phyloP scores from a whole-genome alignment of 2,113 vertebrate species.

The Nibea albiflora region DNA sequence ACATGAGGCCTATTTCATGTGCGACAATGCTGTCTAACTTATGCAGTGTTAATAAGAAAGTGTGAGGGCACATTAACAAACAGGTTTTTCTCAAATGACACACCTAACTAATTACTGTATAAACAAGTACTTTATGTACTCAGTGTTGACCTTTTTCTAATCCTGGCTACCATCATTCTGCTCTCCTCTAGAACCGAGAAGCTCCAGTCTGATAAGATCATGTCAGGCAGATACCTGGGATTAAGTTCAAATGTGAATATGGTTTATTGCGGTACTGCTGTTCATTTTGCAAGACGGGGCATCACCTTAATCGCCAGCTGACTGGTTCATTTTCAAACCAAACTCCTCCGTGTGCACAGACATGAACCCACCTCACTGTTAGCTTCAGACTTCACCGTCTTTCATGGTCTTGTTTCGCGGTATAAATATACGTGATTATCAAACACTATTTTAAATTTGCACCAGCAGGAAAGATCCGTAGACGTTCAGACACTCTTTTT shows the following conservation, averaged over 20 bases:
- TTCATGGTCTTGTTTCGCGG: no score
- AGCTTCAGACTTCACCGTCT: no score
- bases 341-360: neutral
- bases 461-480: neutral
- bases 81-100: neutral
- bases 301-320: no score
- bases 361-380: no score
- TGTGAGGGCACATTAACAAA: neutral
- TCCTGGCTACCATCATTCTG: neutral
- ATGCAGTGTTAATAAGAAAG: neutral
- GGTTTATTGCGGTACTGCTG: neutral
- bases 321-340: neutral
- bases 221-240: neutral
- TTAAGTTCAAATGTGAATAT: neutral
- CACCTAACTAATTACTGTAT: neutral
- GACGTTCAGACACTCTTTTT: neutral
- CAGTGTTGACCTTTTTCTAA: neutral
- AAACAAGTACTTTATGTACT: neutral
- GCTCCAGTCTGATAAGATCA: neutral
- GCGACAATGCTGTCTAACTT: neutral
- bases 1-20: constrained; percentile 26
- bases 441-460: neutral
- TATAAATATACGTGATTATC: no score
- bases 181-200: neutral
- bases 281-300: no score